These are phyloP conservation scores for Idris sp. DNA, from an alignment of 1,140 invertebrate species.

Conservation along the genomic window DNA sequence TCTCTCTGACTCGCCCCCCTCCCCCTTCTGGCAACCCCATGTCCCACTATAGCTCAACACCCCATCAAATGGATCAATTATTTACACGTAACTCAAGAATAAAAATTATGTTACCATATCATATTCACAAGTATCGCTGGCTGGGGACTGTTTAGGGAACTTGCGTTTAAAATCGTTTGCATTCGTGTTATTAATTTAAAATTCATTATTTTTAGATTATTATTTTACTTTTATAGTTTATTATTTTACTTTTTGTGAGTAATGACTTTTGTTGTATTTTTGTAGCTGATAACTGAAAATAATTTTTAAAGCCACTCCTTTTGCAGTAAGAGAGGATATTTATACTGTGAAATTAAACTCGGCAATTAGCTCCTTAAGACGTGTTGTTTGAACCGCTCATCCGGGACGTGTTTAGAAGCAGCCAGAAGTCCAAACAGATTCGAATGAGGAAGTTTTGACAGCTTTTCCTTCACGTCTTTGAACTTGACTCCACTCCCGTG, in stretches of 20 bases:
- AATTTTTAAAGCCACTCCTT: not conserved
- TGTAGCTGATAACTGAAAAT: too few relatives aligned
- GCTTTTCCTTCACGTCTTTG: constrained; percentile 26
- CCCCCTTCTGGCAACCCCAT: constrained; percentile 14
- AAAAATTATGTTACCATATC: constrained; percentile 20
- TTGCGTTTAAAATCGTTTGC: too few relatives aligned
- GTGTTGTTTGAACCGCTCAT: constrained; percentile 23
- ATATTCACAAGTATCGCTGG: too few relatives aligned
- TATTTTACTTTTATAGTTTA: too few relatives aligned
- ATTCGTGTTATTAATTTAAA: too few relatives aligned
- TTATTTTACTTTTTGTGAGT: too few relatives aligned
- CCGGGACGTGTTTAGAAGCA: constrained; percentile 12
- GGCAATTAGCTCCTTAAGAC: constrained; percentile 18
- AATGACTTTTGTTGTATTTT: too few relatives aligned
- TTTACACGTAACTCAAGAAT: constrained; percentile 40
- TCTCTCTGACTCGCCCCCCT: constrained; percentile 34
- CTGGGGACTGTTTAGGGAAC: too few relatives aligned
- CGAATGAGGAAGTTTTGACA: constrained; percentile 51
- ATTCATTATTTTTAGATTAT: too few relatives aligned
- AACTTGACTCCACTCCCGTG: not conserved
- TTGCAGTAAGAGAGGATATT: constrained; percentile 5
- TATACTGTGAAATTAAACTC: constrained; percentile 8
- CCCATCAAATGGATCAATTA: constrained; percentile 59
- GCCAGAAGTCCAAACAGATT: constrained; percentile 28
- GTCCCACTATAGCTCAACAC: constrained; percentile 44